Percentiles rank a stretch among this genome's conserved stretches.
Conservation (phyloP, 2,113 vertebrate species). For the Chauna torquata region DNA sequence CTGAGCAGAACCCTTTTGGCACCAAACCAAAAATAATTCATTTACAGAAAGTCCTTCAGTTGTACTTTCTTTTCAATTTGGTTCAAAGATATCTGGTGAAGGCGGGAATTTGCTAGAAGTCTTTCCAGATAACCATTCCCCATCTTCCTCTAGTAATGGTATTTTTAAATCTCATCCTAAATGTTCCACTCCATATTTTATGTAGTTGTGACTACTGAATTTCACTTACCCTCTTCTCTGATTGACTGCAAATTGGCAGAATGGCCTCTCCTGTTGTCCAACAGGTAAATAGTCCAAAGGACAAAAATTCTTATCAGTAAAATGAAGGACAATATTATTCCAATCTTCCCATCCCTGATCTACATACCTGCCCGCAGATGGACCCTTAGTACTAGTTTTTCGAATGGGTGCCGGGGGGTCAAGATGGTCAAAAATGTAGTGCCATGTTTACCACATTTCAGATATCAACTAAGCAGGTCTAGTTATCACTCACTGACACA, state of each 20-base stretch:
- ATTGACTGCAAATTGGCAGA: neutral
- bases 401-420: neutral
- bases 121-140: neutral
- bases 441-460: constrained; percentile 6
- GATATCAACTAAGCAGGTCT: neutral
- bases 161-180: neutral
- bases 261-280: neutral
- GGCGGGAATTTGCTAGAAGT: neutral
- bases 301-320: neutral
- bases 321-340: neutral
- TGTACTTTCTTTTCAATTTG: neutral
- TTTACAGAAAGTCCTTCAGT: neutral
- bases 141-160: neutral
- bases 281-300: neutral
- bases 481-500: neutral
- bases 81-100: neutral
- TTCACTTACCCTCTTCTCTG: neutral
- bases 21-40: neutral
- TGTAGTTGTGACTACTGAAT: neutral
- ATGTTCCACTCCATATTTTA: neutral
- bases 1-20: neutral
- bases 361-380: neutral
- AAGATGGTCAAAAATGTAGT: neutral
- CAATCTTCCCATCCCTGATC: neutral
- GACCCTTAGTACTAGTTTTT: neutral